Conservation (phyloP, 2,888 invertebrate genomes). For the Agonum fuliginosum region DNA sequence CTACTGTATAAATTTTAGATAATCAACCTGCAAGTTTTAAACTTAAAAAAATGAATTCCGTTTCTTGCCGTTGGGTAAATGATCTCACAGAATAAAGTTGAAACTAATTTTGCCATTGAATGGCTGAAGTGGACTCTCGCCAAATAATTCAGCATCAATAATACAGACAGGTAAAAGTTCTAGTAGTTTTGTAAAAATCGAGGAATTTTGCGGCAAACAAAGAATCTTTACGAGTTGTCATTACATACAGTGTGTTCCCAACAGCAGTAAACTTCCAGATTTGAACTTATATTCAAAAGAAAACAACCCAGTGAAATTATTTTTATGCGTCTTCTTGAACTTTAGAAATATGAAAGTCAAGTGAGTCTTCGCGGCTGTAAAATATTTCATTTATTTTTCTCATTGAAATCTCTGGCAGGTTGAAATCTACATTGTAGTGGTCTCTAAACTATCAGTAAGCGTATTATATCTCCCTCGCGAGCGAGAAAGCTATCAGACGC, state of each 20-base stretch:
- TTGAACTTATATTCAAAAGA: conserved; percentile 19
- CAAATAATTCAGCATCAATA: too few species aligned
- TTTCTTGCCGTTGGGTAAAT: too few species aligned
- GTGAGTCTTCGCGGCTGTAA: conserved; percentile 1
- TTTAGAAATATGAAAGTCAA: conserved; percentile 28
- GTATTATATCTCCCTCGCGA: conserved; percentile 8
- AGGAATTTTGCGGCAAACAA: neutral
- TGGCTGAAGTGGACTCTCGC: too few species aligned
- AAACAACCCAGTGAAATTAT: conserved; percentile 19
- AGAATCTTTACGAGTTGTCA: conserved; percentile 31
- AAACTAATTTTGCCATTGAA: too few species aligned
- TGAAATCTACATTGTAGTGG: conserved; percentile 26
- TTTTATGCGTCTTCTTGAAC: conserved; percentile 22
- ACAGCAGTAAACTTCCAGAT: neutral
- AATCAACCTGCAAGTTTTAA: too few species aligned
- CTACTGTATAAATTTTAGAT: too few species aligned
- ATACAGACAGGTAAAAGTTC: neutral
- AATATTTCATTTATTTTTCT: conserved; percentile 25
- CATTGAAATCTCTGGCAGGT: conserved; percentile 2
- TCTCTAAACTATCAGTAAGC: neutral
- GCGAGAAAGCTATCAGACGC: conserved; percentile 20
- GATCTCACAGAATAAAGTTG: too few species aligned
- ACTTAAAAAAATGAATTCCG: too few species aligned
- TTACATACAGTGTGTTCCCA: conserved; percentile 14
- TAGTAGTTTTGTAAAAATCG: too few species aligned